A percentile compares a stretch with the other conserved stretches of the same genome.
These are phyloP conservation scores for Sparidentex hasta DNA, from an alignment of 2,797 vertebrate genomes.

Conservation along the genomic window DNA sequence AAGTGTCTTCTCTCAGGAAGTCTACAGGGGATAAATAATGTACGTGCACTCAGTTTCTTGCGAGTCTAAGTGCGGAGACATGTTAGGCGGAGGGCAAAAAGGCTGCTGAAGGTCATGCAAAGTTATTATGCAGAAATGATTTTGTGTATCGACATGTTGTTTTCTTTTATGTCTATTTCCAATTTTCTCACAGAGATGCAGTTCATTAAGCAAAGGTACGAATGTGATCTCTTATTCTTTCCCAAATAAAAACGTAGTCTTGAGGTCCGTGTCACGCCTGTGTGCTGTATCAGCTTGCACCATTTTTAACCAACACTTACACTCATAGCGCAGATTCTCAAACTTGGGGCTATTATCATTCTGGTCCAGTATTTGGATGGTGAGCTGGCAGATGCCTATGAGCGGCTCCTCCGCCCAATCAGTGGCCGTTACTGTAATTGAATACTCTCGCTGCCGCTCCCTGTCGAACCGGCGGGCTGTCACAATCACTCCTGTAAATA, in stretches of 20 bases:
- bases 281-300: conserved; percentile 3
- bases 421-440: conserved; percentile 92
- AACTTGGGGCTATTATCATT: conserved; percentile 95
- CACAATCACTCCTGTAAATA: conserved; percentile 87
- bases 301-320: conserved; percentile 81
- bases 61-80: neutral
- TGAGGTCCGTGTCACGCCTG: conserved; percentile 3
- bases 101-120: conserved; percentile 20
- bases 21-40: conserved; percentile 77
- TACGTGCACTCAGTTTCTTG: neutral
- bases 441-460: conserved; percentile 92
- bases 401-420: conserved; percentile 92
- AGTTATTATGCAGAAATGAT: conserved; percentile 28
- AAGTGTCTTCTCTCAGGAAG: conserved; percentile 91
- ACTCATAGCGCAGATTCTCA: conserved; percentile 93
- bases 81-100: neutral
- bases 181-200: conserved; percentile 35
- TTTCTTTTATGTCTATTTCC: conserved; percentile 10
- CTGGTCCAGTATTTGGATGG: conserved; percentile 90
- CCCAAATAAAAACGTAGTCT: conserved; percentile 17
- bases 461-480: conserved; percentile 91
- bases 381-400: conserved; percentile 93
- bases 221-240: conserved; percentile 6
- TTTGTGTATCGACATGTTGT: conserved; percentile 8
- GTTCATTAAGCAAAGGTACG: conserved; percentile 26